Base-by-base conservation (phyloP, 2,888 invertebrate genomes). In the Archips crataeganus region DNA sequence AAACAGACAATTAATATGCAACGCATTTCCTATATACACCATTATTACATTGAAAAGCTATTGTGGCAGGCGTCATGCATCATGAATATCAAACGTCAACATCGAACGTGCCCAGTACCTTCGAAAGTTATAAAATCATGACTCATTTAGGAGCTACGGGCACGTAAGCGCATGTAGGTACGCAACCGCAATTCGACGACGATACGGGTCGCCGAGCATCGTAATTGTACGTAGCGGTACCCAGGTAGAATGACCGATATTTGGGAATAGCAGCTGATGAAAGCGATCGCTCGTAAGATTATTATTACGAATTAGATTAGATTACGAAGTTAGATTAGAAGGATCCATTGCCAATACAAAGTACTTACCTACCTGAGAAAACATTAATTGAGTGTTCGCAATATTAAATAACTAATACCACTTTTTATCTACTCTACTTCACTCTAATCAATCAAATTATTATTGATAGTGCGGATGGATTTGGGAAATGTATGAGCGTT, bases 151-250 rank as follows among this genome's bases (percentile, higher is more conserved):
- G 64, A 62, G 32, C 34, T 23, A 13, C 23, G 32, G 47, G 63
- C 63, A 5, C 3, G 45, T 15, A 49, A 9, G 45, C 45, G 32
- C 51, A 54, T 54, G 61, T 45, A 34, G n/a, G 42, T 66, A 32
- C 62, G 36, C 57, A 39, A 72, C 72, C 67, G 72, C 72, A 63
- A 59, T 63, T 63, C 67, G 57, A 68, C 39, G 39, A 57, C 54
- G 45, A 39, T 36, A 72, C 72, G 72, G 72, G 57, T 68, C 63
- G 57, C 8, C 39, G 68, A 62, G 13, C 54, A 62, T 61, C 62
- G 72, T 57, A 72, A 72, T 72, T 67, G 72, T 67, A 62, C 51
- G 62, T 45, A 63, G 57, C 47, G 57, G 49, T 62, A 47, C 61
- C 34, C 36, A 57, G 57, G n/a, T 32, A 49, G 23, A 23, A 23